Conservation (phyloP, 2,888 invertebrate genomes). For the Chrysotoxum bicinctum region DNA sequence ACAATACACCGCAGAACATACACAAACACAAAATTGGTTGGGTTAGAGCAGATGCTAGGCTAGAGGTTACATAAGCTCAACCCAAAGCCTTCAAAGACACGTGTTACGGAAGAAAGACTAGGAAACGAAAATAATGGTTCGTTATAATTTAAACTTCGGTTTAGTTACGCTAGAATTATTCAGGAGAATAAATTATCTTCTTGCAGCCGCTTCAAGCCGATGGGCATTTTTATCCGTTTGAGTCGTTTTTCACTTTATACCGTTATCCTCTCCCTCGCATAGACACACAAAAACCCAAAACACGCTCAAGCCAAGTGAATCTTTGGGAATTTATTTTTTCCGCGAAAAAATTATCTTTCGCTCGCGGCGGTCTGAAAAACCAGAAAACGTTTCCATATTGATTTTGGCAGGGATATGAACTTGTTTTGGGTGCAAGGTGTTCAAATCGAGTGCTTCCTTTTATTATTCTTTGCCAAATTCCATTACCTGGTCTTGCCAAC, state of each 20-base stretch:
- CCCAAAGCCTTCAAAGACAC: constrained; percentile 1
- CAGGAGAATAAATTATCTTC: constrained; percentile 34
- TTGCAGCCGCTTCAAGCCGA: not conserved
- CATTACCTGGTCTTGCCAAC: constrained; percentile 17
- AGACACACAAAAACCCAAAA: not conserved
- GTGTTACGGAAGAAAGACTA: constrained; percentile 34
- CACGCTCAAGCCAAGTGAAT: not conserved
- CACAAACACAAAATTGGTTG: not conserved
- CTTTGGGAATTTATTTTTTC: constrained; percentile 4
- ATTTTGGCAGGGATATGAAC: constrained; percentile 36
- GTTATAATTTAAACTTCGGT: constrained; percentile 56
- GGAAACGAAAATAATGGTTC: constrained; percentile 23
- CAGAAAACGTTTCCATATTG: constrained; percentile 18
- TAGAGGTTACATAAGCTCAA: constrained; percentile 5
- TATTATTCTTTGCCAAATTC: constrained; percentile 24
- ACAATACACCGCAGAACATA: constrained; percentile 48
- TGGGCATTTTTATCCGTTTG: constrained; percentile 43
- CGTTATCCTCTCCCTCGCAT: constrained; percentile 1
- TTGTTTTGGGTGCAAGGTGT: constrained; percentile 44
- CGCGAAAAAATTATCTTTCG: constrained; percentile 22
- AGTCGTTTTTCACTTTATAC: constrained; percentile 33
- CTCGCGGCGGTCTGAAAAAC: not conserved
- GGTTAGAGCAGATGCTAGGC: not conserved
- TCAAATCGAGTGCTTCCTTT: constrained; percentile 21
- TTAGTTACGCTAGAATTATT: constrained; percentile 55